phyloP scores from a whole-genome alignment of 2,888 invertebrate genomes.

The Microplitis deprimator region DNA sequence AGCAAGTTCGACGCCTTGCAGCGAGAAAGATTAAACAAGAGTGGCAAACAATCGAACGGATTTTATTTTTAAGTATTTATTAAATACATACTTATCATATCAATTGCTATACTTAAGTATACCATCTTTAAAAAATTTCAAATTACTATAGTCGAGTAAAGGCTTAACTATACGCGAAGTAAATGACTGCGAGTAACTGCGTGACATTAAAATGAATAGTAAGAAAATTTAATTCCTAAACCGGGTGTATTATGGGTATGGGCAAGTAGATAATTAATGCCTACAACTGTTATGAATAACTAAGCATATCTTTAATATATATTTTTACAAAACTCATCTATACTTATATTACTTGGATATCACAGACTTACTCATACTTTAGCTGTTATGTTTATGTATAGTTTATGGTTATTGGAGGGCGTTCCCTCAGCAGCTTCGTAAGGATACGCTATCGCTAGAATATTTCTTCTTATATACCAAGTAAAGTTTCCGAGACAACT shows the following conservation, averaged over 20 bases:
- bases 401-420: conserved; percentile 67
- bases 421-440: conserved; percentile 54
- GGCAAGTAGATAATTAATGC: conserved; percentile 63
- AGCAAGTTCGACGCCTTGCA: conserved; percentile 25
- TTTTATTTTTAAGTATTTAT: not conserved
- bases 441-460: conserved; percentile 52
- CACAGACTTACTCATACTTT: conserved; percentile 27
- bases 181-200: not conserved
- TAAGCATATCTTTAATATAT: conserved; percentile 55
- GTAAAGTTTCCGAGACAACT: conserved; percentile 13
- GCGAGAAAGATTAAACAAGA: conserved; percentile 36
- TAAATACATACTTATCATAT: no score
- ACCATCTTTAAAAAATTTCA: no score
- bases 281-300: conserved; percentile 65
- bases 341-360: conserved; percentile 25
- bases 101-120: no score
- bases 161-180: not conserved
- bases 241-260: conserved; percentile 34
- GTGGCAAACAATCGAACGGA: conserved; percentile 32
- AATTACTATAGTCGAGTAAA: no score
- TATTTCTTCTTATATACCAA: conserved; percentile 42
- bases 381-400: conserved; percentile 45
- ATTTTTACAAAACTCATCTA: conserved; percentile 57
- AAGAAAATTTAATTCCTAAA: conserved; percentile 57
- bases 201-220: conserved; percentile 34